A percentile compares a stretch with the other conserved stretches of the same genome.
Conservation (phyloP, 2,888 invertebrate species). For the Drosophila tripunctata region DNA sequence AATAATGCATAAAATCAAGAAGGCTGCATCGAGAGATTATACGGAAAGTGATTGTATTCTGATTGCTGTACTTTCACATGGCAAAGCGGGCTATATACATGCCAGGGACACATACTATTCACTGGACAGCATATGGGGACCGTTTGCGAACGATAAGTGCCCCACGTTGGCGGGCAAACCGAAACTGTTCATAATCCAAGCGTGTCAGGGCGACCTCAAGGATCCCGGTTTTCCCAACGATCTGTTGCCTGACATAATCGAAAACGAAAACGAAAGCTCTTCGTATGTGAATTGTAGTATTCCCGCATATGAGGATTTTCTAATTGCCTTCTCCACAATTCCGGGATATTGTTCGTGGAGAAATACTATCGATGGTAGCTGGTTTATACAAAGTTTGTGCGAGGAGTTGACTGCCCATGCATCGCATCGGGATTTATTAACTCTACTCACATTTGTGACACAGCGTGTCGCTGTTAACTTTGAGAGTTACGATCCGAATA, state of each 20-base stretch:
- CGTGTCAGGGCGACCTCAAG: conserved; percentile 94
- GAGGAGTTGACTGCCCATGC: conserved; percentile 90
- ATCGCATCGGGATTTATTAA: conserved; percentile 90
- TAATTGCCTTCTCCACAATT: conserved; percentile 96
- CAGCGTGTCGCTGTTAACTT: conserved; percentile 94
- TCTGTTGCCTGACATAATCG: conserved; percentile 81
- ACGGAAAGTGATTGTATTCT: conserved; percentile 92
- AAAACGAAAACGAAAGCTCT: conserved; percentile 90
- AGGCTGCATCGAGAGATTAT: conserved; percentile 91
- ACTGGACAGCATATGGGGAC: conserved; percentile 90
- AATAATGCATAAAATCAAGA: conserved; percentile 87
- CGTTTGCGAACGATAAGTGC: conserved; percentile 92
- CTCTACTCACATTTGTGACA: conserved; percentile 92
- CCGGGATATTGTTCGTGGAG: conserved; percentile 97
- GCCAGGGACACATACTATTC: conserved; percentile 93
- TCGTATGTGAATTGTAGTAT: conserved; percentile 89
- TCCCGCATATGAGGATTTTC: conserved; percentile 95
- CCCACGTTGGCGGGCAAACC: conserved; percentile 93
- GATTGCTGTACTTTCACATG: conserved; percentile 93
- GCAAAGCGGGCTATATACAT: conserved; percentile 93
- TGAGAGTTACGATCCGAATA: conserved; percentile 93
- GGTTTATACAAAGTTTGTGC: conserved; percentile 97
- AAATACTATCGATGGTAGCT: conserved; percentile 95
- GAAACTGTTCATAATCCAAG: conserved; percentile 90
- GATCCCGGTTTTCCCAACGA: conserved; percentile 90